These are phyloP conservation scores for Nymphicus hollandicus DNA, from an alignment of 2,113 vertebrate species.

Conservation along the genomic window DNA sequence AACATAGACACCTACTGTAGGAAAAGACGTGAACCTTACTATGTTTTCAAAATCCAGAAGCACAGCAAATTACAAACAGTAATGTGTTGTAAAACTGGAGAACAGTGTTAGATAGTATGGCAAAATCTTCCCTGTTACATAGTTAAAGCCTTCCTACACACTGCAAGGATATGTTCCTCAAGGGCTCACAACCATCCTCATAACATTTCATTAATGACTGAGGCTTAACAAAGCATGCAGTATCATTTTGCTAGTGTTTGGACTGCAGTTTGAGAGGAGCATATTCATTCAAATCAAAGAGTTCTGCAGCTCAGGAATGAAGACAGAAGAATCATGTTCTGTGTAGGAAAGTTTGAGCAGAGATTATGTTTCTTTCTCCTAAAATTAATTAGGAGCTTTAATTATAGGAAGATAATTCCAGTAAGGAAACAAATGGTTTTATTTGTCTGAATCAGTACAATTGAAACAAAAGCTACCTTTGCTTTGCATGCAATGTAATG, in stretches of 20 bases:
- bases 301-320: background rate
- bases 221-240: background rate
- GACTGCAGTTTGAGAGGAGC: background rate
- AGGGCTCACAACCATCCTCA: background rate
- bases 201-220: background rate
- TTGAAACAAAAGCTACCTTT: background rate
- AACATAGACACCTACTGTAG: background rate
- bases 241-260: background rate
- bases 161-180: background rate
- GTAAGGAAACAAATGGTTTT: background rate
- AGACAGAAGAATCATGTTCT: background rate
- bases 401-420: background rate
- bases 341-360: background rate
- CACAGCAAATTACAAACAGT: background rate
- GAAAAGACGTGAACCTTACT: background rate
- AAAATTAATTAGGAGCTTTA: background rate
- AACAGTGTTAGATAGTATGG: background rate
- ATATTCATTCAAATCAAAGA: background rate
- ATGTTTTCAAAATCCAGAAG: background rate
- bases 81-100: background rate
- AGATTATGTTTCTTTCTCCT: background rate
- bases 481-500: background rate
- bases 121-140: background rate
- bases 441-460: background rate
- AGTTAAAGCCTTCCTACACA: background rate